These are phyloP conservation scores for Cryptoblepharus egeriae DNA, from an alignment of 2,797 vertebrate species.

Conservation along the genomic window DNA sequence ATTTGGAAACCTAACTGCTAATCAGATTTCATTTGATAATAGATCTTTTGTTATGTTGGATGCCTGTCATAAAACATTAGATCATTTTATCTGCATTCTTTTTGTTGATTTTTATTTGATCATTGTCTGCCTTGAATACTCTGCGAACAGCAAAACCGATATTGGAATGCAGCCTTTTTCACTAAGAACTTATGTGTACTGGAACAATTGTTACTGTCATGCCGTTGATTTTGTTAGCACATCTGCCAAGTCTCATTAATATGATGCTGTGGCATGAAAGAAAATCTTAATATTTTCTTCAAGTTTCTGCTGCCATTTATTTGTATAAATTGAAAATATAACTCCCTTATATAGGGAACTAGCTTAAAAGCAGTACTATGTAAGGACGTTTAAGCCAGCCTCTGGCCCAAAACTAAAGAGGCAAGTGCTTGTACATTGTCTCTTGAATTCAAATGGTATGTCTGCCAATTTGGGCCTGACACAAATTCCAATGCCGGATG, in stretches of 20 bases:
- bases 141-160: not conserved
- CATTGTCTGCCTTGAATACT: conserved; percentile 2
- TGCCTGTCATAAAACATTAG: not conserved
- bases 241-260: not conserved
- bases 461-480: too few species aligned
- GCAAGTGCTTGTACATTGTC: too few species aligned
- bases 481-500: too few species aligned
- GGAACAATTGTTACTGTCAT: not conserved
- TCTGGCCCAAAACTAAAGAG: too few species aligned
- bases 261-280: not conserved
- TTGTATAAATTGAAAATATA: too few species aligned
- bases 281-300: not conserved
- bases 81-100: not conserved
- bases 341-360: not conserved
- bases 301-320: not conserved
- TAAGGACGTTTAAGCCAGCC: too few species aligned
- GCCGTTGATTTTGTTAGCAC: not conserved
- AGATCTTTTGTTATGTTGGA: not conserved
- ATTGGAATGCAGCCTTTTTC: conserved; percentile 10
- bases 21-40: not conserved
- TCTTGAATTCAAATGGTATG: too few species aligned
- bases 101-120: conserved; percentile 1
- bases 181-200: not conserved
- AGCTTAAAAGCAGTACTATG: too few species aligned
- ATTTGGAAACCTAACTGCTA: not conserved